Percentiles rank a stretch among this genome's conserved stretches.
These are phyloP conservation scores for Cephus nigrinus DNA, from an alignment of 2,888 invertebrate genomes.

Conservation along the genomic window DNA sequence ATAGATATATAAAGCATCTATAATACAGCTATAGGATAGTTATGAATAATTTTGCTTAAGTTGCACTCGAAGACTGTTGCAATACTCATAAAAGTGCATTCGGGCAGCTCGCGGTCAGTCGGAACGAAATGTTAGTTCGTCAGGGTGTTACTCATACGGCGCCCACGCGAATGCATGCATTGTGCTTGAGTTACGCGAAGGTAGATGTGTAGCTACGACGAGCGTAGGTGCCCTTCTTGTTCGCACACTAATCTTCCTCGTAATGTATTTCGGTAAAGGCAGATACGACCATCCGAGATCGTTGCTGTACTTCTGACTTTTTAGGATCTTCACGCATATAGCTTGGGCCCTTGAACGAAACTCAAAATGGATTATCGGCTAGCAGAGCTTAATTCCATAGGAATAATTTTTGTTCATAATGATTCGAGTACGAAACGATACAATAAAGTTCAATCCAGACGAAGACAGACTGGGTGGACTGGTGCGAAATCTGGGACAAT, in stretches of 20 bases:
- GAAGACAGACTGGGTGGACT: not conserved
- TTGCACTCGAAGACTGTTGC: constrained; percentile 37
- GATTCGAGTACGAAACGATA: not conserved
- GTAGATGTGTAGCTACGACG: constrained; percentile 3
- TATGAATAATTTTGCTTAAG: constrained; percentile 49
- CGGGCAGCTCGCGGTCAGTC: not conserved
- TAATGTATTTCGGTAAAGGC: constrained; percentile 44
- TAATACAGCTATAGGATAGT: constrained; percentile 38
- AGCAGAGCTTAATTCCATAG: constrained; percentile 30
- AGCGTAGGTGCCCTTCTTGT: constrained; percentile 8
- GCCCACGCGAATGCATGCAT: not conserved
- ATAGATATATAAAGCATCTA: constrained; percentile 14
- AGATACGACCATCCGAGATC: constrained; percentile 29
- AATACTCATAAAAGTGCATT: not conserved
- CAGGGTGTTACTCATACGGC: not conserved
- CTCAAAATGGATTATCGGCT: constrained; percentile 52
- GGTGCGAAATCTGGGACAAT: not conserved
- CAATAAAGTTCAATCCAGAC: not conserved
- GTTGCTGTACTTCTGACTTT: constrained; percentile 26
- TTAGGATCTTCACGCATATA: constrained; percentile 29
- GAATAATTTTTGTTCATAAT: not conserved
- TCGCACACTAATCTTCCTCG: constrained; percentile 40
- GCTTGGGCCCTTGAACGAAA: constrained; percentile 19
- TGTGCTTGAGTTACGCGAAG: not conserved
- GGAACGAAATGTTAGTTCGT: not conserved